A percentile compares a stretch with the other conserved stretches of the same genome.
Evolutionary conservation across 2,888 invertebrate genomes (phyloP).

Genomic region (Monoplex corrugatus): DNA sequence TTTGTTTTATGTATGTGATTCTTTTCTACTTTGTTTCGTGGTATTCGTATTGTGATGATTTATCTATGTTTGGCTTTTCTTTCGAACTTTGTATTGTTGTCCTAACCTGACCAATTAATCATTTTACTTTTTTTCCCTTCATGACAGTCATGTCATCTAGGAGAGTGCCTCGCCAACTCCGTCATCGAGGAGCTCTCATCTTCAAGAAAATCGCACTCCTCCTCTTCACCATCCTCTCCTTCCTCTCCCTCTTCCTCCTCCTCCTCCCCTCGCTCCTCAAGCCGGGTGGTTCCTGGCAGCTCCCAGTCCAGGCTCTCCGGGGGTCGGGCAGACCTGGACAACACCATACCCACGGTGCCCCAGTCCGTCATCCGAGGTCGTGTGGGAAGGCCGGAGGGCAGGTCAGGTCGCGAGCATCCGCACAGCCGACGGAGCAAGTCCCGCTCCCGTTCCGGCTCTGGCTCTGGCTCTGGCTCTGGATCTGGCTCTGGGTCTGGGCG

Average conservation of each 20-base stretch:
- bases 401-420: not conserved
- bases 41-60: no score
- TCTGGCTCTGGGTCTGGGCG: constrained; percentile 10
- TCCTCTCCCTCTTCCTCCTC: not conserved
- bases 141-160: constrained; percentile 58
- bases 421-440: not conserved
- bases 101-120: not conserved
- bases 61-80: not conserved
- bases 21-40: no score
- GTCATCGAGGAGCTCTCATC: constrained; percentile 3
- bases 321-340: constrained; percentile 9
- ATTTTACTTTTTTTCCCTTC: not conserved
- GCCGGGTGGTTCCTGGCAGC: not conserved
- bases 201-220: not conserved
- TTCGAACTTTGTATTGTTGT: no score
- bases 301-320: not conserved
- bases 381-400: constrained; percentile 36
- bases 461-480: no score
- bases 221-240: not conserved
- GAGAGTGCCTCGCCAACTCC: constrained; percentile 55
- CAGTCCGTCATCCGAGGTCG: constrained; percentile 33
- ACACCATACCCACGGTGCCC: constrained; percentile 42
- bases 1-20: no score
- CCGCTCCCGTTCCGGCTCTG: constrained; percentile 4
- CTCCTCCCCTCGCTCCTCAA: not conserved